A percentile compares a stretch with the other conserved stretches of the same genome.
Evolutionary conservation across 2,888 invertebrate genomes (phyloP).

Genomic region (Melitaea athalia): DNA sequence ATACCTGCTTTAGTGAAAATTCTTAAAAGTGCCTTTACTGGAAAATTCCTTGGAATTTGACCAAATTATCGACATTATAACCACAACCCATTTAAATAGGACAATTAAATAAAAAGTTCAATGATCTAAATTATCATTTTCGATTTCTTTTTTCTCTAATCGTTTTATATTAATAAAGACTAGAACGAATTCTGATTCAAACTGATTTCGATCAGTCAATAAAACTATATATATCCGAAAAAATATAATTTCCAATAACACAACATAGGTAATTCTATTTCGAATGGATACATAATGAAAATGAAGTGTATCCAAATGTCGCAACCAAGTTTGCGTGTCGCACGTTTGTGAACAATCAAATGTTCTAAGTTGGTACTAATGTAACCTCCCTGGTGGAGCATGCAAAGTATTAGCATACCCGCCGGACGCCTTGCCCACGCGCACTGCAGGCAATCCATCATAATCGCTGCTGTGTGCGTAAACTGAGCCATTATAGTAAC

Average conservation of each 20-base stretch:
- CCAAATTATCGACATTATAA: background rate
- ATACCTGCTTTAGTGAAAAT: background rate
- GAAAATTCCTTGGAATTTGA: background rate
- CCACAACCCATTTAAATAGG: background rate
- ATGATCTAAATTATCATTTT: too few relatives aligned
- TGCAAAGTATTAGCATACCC: conserved; percentile 75
- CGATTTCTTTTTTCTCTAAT: too few relatives aligned
- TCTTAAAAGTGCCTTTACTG: background rate
- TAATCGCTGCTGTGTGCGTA: conserved; percentile 53
- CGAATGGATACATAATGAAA: background rate
- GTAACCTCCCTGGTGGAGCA: conserved; percentile 55
- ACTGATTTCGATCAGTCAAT: background rate
- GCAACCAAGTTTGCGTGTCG: conserved; percentile 51
- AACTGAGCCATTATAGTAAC: conserved; percentile 52
- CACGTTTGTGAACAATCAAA: conserved; percentile 65
- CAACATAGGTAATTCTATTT: background rate
- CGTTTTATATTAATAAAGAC: too few relatives aligned
- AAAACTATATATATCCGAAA: background rate
- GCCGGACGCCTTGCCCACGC: conserved; percentile 74
- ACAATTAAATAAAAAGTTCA: background rate
- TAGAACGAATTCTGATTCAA: too few relatives aligned
- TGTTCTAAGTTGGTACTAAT: conserved; percentile 59
- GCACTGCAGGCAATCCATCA: conserved; percentile 69
- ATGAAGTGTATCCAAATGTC: conserved; percentile 22
- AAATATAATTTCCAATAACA: background rate